phyloP scores from a whole-genome alignment of 2,113 vertebrate genomes.

The Planiliza haematocheilus region DNA sequence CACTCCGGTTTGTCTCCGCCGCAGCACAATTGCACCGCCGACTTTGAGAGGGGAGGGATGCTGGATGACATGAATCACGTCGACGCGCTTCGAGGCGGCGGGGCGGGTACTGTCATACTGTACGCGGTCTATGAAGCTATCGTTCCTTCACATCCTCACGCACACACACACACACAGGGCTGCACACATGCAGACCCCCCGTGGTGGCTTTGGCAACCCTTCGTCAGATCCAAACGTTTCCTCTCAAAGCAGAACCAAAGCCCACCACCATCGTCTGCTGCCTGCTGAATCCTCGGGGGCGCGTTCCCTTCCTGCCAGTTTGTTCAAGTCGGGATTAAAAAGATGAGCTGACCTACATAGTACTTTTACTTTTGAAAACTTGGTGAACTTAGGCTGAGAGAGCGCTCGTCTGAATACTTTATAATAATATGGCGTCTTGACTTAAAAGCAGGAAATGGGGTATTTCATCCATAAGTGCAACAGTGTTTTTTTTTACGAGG shows the following conservation, averaged over 20 bases:
- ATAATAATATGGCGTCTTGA: constrained; percentile 32
- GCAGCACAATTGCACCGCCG: constrained; percentile 31
- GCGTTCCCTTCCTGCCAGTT: constrained; percentile 77
- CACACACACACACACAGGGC: constrained; percentile 21
- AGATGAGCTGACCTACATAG: constrained; percentile 81
- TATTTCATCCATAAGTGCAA: not conserved
- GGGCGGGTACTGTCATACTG: constrained; percentile 52
- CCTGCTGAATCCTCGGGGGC: constrained; percentile 71
- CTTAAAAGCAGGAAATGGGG: constrained; percentile 36
- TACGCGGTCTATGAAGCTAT: constrained; percentile 49
- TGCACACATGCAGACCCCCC: constrained; percentile 66
- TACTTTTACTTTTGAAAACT: constrained; percentile 71
- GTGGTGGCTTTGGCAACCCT: constrained; percentile 77
- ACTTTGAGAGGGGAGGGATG: constrained; percentile 50
- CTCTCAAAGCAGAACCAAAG: constrained; percentile 79
- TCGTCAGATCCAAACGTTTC: constrained; percentile 77
- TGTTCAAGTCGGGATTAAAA: constrained; percentile 77
- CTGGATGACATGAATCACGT: constrained; percentile 73
- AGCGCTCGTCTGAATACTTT: constrained; percentile 26
- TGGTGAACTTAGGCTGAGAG: constrained; percentile 65
- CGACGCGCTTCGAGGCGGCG: constrained; percentile 63
- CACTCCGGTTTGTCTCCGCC: constrained; percentile 65
- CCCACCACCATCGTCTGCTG: constrained; percentile 70
- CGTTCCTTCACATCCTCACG: constrained; percentile 41
- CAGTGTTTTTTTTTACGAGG: not conserved